Evolutionary conservation across 2,797 vertebrate genomes (phyloP), one percentile per base, ranked within the genome.

Genomic region (Ambastaia sidthimunki): DNA sequence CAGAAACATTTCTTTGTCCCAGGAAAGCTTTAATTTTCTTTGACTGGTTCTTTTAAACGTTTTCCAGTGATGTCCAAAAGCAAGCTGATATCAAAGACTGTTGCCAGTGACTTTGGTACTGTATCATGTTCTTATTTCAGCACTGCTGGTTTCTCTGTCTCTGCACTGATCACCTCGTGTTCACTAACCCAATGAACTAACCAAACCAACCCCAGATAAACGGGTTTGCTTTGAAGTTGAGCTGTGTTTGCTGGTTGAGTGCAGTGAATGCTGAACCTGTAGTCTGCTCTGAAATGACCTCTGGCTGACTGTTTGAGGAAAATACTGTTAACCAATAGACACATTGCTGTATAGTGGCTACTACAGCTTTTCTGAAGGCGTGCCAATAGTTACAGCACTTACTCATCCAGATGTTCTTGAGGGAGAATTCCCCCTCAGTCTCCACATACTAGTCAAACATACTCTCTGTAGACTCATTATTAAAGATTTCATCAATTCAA

Each of bases 31-130:
- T 55, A 31, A 2, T 66, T 59, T 16, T 59, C 19, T 76, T 76
- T 88, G 89, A 85, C 89, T 86, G 85, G 88, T 86, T 95, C 86
- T 93, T 90, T 91, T 93, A 92, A 87, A 81, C 69, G 21, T 83
- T 96, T 98, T 98, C 86, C 95, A 99, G 98, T 98, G 96, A 98
- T 95, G 91, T 95, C 88, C 89, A 96, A 97, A 96, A 96, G 96
- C 96, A 97, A 96, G 93, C 96, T 93, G 88, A 95, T 99, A 96
- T 98, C 97, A 97, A 97, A 96, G 97, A 97, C 94, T 93, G 93
- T 99, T 96, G 94, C 96, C 95, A 96, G 89, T 98, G 98, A 99
- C 93, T 95, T 99, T 96, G 98, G 98, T 99, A 94, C 75, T 92
- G 93, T 94, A 98, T 95, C 92, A 94, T 88, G 75, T 86, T 80